Evolutionary conservation across 2,797 vertebrate species (phyloP).

Genomic region (Sardinella longiceps): DNA sequence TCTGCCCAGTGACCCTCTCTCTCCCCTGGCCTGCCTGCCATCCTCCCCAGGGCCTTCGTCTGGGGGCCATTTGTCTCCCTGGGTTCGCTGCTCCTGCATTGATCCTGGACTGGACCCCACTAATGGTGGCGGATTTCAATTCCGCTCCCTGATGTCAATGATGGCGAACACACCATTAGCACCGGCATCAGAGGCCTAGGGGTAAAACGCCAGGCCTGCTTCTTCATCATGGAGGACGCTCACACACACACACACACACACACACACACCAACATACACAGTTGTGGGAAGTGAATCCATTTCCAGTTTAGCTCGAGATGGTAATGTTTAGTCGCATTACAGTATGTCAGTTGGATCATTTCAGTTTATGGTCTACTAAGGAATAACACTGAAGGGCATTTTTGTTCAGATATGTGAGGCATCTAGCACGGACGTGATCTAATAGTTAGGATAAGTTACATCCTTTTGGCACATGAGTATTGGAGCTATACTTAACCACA

Average conservation of each 20-base stretch:
- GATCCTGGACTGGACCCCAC: slow-evolving; percentile 41
- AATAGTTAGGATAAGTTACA: too few relatives aligned
- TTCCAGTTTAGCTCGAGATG: background rate
- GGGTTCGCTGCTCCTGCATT: slow-evolving; percentile 36
- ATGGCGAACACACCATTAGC: slow-evolving; percentile 22
- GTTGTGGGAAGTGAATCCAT: background rate
- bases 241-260: background rate
- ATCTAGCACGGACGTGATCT: too few relatives aligned
- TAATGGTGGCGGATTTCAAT: slow-evolving; percentile 35
- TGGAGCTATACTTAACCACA: too few relatives aligned
- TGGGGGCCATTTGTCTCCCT: slow-evolving; percentile 39
- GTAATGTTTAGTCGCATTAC: background rate
- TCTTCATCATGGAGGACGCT: background rate
- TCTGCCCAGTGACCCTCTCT: slow-evolving; percentile 16
- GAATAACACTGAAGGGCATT: too few relatives aligned
- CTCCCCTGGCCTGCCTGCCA: background rate
- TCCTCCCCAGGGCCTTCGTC: background rate
- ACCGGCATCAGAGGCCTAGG: background rate
- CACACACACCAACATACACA: background rate
- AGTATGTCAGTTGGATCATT: background rate
- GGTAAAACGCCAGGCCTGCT: slow-evolving; percentile 8
- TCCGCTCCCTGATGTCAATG: slow-evolving; percentile 10
- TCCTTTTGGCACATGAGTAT: too few relatives aligned
- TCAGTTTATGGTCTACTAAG: background rate
- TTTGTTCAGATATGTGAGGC: too few relatives aligned